phyloP scores from a whole-genome alignment of 2,888 invertebrate genomes.

The Dicyrtomina minuta region DNA sequence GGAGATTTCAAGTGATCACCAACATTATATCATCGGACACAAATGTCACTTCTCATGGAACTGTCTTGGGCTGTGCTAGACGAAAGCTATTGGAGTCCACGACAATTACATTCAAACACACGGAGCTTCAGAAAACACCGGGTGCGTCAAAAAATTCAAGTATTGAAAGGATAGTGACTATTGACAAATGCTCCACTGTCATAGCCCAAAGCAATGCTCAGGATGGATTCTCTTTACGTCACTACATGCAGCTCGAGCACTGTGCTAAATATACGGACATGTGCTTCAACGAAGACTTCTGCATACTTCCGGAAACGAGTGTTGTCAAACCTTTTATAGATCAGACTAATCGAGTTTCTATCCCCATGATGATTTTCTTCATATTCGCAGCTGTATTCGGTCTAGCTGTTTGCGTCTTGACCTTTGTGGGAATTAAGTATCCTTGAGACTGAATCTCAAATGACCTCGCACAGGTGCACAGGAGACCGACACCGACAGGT shows the following conservation, averaged over 20 bases:
- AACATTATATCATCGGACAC: background rate
- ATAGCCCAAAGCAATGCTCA: conserved; percentile 11
- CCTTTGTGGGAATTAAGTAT: conserved; percentile 40
- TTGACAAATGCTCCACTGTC: conserved; percentile 24
- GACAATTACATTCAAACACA: conserved; percentile 12
- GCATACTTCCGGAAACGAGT: conserved; percentile 40
- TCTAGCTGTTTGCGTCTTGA: conserved; percentile 25
- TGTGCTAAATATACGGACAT: conserved; percentile 43
- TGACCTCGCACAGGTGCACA: no score
- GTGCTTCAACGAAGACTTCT: conserved; percentile 43
- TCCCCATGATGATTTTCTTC: conserved; percentile 22
- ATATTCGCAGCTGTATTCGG: conserved; percentile 24
- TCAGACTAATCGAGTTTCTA: conserved; percentile 2
- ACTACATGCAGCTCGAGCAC: conserved; percentile 46
- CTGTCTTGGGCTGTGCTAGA: conserved; percentile 48
- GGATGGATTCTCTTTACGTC: conserved; percentile 32
- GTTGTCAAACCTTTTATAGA: conserved; percentile 38
- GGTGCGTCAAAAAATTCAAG: conserved; percentile 8
- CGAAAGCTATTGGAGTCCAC: conserved; percentile 34
- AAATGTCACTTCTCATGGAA: conserved; percentile 39
- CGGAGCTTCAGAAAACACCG: background rate
- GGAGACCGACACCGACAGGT: no score
- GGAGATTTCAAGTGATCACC: conserved; percentile 41
- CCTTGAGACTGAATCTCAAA: no score
- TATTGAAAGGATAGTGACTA: conserved; percentile 7